Conservation (phyloP, 35 echinoderm and acorn worm genomes). For the Apostichopus japonicus region DNA sequence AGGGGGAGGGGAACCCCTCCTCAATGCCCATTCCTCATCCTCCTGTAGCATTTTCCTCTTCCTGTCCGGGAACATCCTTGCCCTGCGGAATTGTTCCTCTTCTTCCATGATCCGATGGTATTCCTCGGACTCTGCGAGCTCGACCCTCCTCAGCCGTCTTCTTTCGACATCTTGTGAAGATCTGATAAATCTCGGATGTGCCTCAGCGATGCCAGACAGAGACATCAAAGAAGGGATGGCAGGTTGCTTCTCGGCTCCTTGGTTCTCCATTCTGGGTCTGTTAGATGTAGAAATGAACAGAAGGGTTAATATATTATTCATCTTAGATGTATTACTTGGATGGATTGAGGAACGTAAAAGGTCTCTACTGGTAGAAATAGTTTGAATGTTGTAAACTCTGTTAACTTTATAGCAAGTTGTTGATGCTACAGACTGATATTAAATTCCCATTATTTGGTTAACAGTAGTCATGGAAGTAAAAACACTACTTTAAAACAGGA, state of each 20-base stretch:
- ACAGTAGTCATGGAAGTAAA: too few species aligned
- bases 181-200: not conserved
- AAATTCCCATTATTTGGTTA: too few species aligned
- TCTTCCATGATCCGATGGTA: not conserved
- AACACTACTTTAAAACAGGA: too few species aligned
- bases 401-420: too few species aligned
- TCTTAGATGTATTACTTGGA: too few species aligned
- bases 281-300: not conserved
- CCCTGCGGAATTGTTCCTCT: not conserved
- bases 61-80: not conserved
- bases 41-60: not conserved
- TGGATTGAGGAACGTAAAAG: too few species aligned
- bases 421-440: too few species aligned
- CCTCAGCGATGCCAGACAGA: not conserved
- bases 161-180: not conserved
- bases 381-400: too few species aligned
- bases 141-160: not conserved
- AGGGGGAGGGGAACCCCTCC: not conserved
- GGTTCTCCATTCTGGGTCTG: not conserved
- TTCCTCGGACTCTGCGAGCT: not conserved
- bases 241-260: not conserved
- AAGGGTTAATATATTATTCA: not conserved
- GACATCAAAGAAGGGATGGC: constrained; percentile 27
- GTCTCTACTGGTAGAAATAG: too few species aligned
- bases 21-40: constrained; percentile 5